phyloP scores from a whole-genome alignment of 2,888 invertebrate species.

The Nymphalis c-album region DNA sequence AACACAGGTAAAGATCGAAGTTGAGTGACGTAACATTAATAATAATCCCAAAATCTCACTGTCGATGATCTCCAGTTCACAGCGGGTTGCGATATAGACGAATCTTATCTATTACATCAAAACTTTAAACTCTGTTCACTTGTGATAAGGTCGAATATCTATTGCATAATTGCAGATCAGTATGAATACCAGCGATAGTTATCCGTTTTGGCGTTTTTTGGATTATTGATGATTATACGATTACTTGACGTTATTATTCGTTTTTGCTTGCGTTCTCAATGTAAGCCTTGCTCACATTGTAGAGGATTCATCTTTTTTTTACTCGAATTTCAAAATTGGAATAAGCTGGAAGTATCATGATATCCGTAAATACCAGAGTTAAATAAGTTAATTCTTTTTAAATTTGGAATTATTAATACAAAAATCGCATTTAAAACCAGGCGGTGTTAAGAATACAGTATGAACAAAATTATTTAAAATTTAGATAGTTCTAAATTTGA shows the following conservation, averaged over 20 bases:
- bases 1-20: constrained; percentile 25
- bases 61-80: constrained; percentile 59
- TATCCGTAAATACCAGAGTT: too few species aligned
- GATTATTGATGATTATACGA: constrained; percentile 76
- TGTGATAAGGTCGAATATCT: constrained; percentile 2
- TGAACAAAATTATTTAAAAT: too few species aligned
- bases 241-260: constrained; percentile 56
- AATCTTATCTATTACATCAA: constrained; percentile 3
- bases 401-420: too few species aligned
- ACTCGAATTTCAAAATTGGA: too few species aligned
- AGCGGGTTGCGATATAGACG: constrained; percentile 54
- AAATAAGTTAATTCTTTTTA: too few species aligned
- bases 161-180: not conserved
- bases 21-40: constrained; percentile 68
- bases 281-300: too few species aligned
- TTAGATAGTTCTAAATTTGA: too few species aligned
- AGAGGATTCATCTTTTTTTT: too few species aligned
- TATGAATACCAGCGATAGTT: constrained; percentile 23
- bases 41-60: constrained; percentile 54
- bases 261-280: constrained; percentile 27
- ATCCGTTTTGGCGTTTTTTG: constrained; percentile 47
- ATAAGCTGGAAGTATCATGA: too few species aligned
- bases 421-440: too few species aligned
- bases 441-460: too few species aligned
- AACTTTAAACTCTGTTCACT: constrained; percentile 8